Evolutionary conservation across 2,888 invertebrate genomes (phyloP).

Genomic region (Chrysomela aeneicollis): DNA sequence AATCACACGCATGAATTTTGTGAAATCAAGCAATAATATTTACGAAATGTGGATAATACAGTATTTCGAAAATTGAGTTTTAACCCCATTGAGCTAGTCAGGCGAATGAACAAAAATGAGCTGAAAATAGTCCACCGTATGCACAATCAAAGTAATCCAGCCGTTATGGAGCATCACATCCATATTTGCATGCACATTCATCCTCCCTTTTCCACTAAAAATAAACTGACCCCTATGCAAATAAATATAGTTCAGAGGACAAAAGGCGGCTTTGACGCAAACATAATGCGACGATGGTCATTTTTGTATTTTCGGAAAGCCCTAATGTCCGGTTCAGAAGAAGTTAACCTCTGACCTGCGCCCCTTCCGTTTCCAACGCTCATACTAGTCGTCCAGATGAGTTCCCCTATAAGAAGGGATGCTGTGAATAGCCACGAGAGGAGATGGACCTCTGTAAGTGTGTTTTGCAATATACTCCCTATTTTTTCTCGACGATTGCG

Average conservation of each 20-base stretch:
- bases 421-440: background rate
- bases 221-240: conserved; percentile 52
- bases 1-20: no score
- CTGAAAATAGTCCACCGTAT: background rate
- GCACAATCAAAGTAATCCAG: background rate
- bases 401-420: background rate
- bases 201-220: conserved; percentile 35
- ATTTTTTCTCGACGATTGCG: conserved; percentile 57
- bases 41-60: no score
- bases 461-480: conserved; percentile 55
- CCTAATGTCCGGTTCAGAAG: conserved; percentile 54
- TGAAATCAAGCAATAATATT: no score
- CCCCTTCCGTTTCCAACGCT: conserved; percentile 21
- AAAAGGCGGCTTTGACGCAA: conserved; percentile 45
- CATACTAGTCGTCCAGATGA: background rate
- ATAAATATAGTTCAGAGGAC: conserved; percentile 47
- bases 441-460: conserved; percentile 40
- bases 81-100: no score
- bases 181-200: conserved; percentile 11
- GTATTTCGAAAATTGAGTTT: no score
- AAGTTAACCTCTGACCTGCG: conserved; percentile 56
- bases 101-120: no score
- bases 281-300: conserved; percentile 51
- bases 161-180: background rate
- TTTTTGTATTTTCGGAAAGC: conserved; percentile 54